Evolutionary conservation across 2,888 invertebrate genomes (phyloP).

Genomic region (Laothoe populi): DNA sequence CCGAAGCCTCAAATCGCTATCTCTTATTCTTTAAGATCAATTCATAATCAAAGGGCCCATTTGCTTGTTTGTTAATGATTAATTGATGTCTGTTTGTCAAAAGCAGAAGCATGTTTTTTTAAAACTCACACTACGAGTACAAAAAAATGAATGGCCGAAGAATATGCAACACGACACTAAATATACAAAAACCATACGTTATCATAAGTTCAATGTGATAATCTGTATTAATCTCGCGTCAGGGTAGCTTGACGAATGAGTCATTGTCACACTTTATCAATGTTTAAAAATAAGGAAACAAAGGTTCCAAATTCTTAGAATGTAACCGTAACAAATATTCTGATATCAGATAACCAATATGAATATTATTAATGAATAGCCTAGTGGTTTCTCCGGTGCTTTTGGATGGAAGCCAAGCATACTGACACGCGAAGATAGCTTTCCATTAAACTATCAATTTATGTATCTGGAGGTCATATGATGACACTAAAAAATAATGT

Average conservation of each 20-base stretch:
- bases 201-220: not conserved
- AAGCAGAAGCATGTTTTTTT: too few relatives aligned
- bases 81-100: too few relatives aligned
- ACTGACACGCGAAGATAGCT: not conserved
- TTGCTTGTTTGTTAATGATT: too few relatives aligned
- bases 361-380: not conserved
- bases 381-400: not conserved
- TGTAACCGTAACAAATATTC: not conserved
- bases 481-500: not conserved
- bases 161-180: too few relatives aligned
- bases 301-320: not conserved
- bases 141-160: too few relatives aligned
- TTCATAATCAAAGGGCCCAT: too few relatives aligned
- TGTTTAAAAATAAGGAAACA: not conserved
- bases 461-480: not conserved
- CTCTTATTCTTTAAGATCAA: too few relatives aligned
- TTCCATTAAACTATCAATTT: conserved; percentile 14
- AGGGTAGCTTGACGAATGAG: not conserved
- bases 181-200: too few relatives aligned
- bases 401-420: conserved; percentile 13
- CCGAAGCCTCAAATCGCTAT: too few relatives aligned
- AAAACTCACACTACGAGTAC: not conserved
- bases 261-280: not conserved
- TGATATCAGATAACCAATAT: not conserved
- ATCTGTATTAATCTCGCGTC: not conserved